phyloP scores from a whole-genome alignment of 2,888 invertebrate genomes.

The Tyria jacobaeae region DNA sequence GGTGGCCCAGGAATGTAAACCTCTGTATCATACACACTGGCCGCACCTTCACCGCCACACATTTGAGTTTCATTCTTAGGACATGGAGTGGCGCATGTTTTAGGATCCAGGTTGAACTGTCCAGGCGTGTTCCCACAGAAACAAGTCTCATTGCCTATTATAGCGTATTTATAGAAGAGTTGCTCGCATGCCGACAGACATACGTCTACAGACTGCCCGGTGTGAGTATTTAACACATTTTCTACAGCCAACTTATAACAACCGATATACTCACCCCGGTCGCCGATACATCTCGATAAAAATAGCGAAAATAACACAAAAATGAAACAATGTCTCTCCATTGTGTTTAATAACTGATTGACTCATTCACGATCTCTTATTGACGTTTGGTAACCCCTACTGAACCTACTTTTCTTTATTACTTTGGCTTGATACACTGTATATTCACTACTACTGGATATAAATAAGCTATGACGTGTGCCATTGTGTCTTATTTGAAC shows the following conservation, averaged over 20 bases:
- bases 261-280: slow-evolving; percentile 79
- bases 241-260: slow-evolving; percentile 72
- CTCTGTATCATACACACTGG: slow-evolving; percentile 90
- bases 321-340: slow-evolving; percentile 60
- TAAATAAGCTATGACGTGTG: slow-evolving; percentile 33
- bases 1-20: slow-evolving; percentile 90
- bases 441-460: slow-evolving; percentile 23
- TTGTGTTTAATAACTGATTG: slow-evolving; percentile 62
- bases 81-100: slow-evolving; percentile 87
- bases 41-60: slow-evolving; percentile 90
- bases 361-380: slow-evolving; percentile 56
- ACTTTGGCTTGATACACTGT: slow-evolving; percentile 25
- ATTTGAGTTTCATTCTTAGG: slow-evolving; percentile 86
- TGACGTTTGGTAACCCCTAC: slow-evolving; percentile 51
- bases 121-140: slow-evolving; percentile 79
- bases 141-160: slow-evolving; percentile 78
- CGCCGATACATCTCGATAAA: slow-evolving; percentile 52
- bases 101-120: slow-evolving; percentile 72
- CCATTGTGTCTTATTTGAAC: slow-evolving; percentile 25
- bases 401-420: slow-evolving; percentile 28
- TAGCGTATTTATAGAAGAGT: slow-evolving; percentile 79
- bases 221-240: slow-evolving; percentile 74
- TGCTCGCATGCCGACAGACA: slow-evolving; percentile 81
- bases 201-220: slow-evolving; percentile 80
- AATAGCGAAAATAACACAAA: slow-evolving; percentile 52